phyloP scores from a whole-genome alignment of 2,113 vertebrate species.

The Petrocephalus microphthalmus region DNA sequence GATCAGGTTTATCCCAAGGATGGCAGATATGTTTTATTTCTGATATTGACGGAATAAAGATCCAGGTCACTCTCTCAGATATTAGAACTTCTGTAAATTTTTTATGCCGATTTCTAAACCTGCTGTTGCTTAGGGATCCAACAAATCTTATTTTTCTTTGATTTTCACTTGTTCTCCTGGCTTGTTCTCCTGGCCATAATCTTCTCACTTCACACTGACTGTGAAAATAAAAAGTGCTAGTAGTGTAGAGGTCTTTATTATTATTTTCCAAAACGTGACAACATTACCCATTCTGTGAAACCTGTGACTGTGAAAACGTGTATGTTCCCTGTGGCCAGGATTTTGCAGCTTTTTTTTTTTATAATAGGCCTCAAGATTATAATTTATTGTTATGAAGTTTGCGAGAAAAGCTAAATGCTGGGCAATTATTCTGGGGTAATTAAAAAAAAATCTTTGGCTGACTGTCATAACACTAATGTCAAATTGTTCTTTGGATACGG shows the following conservation, averaged over 20 bases:
- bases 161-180: not conserved
- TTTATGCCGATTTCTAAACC: not conserved
- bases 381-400: not conserved
- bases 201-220: not conserved
- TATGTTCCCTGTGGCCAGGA: not conserved
- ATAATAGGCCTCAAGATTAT: not conserved
- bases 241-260: not conserved
- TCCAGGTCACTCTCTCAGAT: not conserved
- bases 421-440: not conserved
- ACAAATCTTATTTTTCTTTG: not conserved
- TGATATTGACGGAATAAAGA: not conserved
- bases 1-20: not conserved
- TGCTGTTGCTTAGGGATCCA: not conserved
- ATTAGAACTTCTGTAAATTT: not conserved
- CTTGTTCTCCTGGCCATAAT: not conserved
- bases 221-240: not conserved
- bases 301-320: not conserved
- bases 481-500: not conserved
- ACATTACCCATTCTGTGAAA: not conserved
- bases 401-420: not conserved
- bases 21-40: not conserved
- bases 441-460: not conserved
- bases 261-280: not conserved
- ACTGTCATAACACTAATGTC: not conserved
- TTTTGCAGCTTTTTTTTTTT: not conserved